Evolutionary conservation across 2,888 invertebrate genomes (phyloP).

Genomic region (Ganaspis brasiliensis): DNA sequence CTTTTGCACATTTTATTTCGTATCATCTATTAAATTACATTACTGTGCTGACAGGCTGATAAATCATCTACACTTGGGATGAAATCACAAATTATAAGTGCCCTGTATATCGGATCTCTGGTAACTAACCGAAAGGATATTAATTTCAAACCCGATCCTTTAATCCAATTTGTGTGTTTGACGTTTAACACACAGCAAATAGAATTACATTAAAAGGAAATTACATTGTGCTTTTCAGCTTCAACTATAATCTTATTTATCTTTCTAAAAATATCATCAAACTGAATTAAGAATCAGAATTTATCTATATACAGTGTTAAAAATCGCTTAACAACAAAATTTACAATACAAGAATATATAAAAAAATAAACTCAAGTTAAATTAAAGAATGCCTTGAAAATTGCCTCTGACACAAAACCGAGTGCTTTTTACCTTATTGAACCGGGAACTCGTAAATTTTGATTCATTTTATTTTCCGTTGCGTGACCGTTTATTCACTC

Average conservation of each 20-base stretch:
- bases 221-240: not conserved
- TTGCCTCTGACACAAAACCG: not conserved
- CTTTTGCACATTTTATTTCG: too few relatives aligned
- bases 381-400: too few relatives aligned
- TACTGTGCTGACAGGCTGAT: not conserved
- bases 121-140: constrained; percentile 75
- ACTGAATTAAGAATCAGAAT: too few relatives aligned
- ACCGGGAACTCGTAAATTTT: not conserved
- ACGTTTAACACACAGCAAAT: constrained; percentile 13
- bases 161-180: constrained; percentile 70
- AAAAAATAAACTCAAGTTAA: too few relatives aligned
- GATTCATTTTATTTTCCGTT: constrained; percentile 21
- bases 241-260: not conserved
- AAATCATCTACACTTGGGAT: constrained; percentile 45
- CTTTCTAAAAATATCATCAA: too few relatives aligned
- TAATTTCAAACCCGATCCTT: constrained; percentile 73
- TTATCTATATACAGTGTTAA: too few relatives aligned
- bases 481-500: constrained; percentile 32
- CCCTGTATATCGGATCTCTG: constrained; percentile 68
- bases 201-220: constrained; percentile 28
- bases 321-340: too few relatives aligned
- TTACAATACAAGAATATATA: too few relatives aligned
- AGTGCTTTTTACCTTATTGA: not conserved
- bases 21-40: too few relatives aligned
- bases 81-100: constrained; percentile 65